Base-by-base conservation (phyloP, 2,888 invertebrate species). In the Chromoteleia sp. region DNA sequence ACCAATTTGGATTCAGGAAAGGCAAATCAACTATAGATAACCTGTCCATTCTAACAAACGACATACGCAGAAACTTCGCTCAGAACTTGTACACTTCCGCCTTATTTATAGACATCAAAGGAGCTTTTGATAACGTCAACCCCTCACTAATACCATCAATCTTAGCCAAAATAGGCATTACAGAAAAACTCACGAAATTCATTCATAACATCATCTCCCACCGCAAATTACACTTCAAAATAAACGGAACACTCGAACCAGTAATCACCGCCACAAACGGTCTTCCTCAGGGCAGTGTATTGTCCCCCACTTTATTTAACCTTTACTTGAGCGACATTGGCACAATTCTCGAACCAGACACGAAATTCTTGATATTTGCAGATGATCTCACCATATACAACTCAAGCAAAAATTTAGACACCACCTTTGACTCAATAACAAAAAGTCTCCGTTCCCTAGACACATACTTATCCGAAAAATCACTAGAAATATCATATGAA, bases 61-160 rank as follows among this genome's bases (percentile, higher is more conserved):
- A 65, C 8, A 36, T 50, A 5, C 14, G 61, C 29, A 25, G 14
- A 8, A 1, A 0, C 12, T 19, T 48, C 8, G 1, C 10, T 0
- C 12, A 63, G 1, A 63, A 33, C 0, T 4, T 1, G 21, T 4
- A 12, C 0, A 1, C 10, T 15, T 29, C 33, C 30, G 63, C 63
- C 8, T 4, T 65, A 0, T 65, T 50, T 10, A 21, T 65, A 4
- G 63, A 61, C 5, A 45, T 45, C 4, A 25, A 45, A 10, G 45
- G 45, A 2, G 45, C 61, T n/a, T 61, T 61, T 10, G 61, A 61
- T 15, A 43, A 61, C n/a, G 61, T 61, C 6, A 61, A 61, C 21
- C 61, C 61, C 8, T 10, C 45, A 0, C 17, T 30, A 2, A 2
- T 61, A 1, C 30, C 45, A 14, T 1, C 4, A 4, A 61, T 45